phyloP scores from a whole-genome alignment of 2,113 vertebrate genomes.

The Ancistrus triradiatus region DNA sequence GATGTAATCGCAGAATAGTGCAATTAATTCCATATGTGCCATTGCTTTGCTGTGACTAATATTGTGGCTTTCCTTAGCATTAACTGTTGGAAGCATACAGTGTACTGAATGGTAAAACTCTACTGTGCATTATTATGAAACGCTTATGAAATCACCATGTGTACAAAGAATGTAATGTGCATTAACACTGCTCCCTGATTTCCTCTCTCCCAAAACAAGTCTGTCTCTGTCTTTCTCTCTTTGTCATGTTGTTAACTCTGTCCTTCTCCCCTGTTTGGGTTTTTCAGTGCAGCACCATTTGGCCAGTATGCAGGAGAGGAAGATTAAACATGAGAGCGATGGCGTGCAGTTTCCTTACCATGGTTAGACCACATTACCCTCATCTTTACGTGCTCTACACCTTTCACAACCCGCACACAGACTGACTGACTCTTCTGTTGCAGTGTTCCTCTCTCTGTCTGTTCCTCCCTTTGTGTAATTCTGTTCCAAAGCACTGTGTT shows the following conservation, averaged over 20 bases:
- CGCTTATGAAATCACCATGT: constrained; percentile 2
- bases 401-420: constrained; percentile 42
- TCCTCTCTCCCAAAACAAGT: constrained; percentile 42
- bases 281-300: constrained; percentile 76
- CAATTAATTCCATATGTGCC: constrained; percentile 15
- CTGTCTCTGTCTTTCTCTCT: constrained; percentile 27
- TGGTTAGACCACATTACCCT: constrained; percentile 67
- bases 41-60: constrained; percentile 4
- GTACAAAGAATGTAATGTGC: constrained; percentile 1
- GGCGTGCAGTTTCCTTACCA: constrained; percentile 78
- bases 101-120: too few relatives aligned
- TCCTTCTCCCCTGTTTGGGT: constrained; percentile 74
- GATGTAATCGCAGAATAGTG: too few relatives aligned
- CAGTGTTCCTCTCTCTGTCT: constrained; percentile 21
- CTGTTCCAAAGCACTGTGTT: constrained; percentile 5
- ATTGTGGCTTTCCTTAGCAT: neutral
- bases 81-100: too few relatives aligned
- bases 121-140: too few relatives aligned
- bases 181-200: constrained; percentile 7
- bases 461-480: neutral
- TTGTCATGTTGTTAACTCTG: constrained; percentile 66
- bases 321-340: constrained; percentile 75
- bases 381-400: constrained; percentile 47
- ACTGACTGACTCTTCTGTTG: constrained; percentile 12
- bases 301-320: constrained; percentile 77